Conservation (phyloP, 2,888 invertebrate species). For the Aromia moschata region DNA sequence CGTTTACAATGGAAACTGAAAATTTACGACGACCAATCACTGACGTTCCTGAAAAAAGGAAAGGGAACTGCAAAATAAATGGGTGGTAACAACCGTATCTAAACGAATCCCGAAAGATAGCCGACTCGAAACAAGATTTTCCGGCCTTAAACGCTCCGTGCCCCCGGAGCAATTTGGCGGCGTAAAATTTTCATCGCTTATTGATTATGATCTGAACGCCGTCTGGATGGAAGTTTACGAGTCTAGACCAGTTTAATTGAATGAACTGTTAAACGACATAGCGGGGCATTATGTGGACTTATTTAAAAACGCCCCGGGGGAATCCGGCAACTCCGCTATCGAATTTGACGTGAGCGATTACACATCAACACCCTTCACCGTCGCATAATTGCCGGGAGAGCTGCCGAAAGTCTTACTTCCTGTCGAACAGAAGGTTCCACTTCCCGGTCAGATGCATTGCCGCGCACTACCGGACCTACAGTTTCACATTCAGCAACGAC, state of each 20-base stretch:
- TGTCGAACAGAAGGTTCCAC: slow-evolving; percentile 32
- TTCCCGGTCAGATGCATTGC: slow-evolving; percentile 25
- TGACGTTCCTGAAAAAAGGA: too few relatives aligned
- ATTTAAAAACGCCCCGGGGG: slow-evolving; percentile 41
- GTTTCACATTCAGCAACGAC: too few relatives aligned
- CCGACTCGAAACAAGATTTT: too few relatives aligned
- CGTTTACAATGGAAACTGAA: too few relatives aligned
- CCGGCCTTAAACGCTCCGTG: background rate
- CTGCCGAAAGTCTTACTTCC: slow-evolving; percentile 40
- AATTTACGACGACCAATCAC: too few relatives aligned
- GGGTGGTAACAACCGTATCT: too few relatives aligned
- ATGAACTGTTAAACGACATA: slow-evolving; percentile 40
- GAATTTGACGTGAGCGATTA: slow-evolving; percentile 36
- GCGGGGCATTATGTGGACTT: slow-evolving; percentile 39
- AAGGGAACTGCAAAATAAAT: too few relatives aligned
- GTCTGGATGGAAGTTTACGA: slow-evolving; percentile 34
- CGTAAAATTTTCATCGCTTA: slow-evolving; percentile 35
- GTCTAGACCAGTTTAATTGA: slow-evolving; percentile 40
- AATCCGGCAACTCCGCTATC: slow-evolving; percentile 37
- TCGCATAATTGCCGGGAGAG: slow-evolving; percentile 37
- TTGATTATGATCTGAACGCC: slow-evolving; percentile 33
- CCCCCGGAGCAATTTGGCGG: slow-evolving; percentile 1
- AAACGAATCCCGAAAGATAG: too few relatives aligned
- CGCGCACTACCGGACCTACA: slow-evolving; percentile 34
- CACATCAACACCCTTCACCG: slow-evolving; percentile 40